These are phyloP conservation scores for Carassius auratus DNA, from an alignment of 2,113 vertebrate species.

Conservation along the genomic window DNA sequence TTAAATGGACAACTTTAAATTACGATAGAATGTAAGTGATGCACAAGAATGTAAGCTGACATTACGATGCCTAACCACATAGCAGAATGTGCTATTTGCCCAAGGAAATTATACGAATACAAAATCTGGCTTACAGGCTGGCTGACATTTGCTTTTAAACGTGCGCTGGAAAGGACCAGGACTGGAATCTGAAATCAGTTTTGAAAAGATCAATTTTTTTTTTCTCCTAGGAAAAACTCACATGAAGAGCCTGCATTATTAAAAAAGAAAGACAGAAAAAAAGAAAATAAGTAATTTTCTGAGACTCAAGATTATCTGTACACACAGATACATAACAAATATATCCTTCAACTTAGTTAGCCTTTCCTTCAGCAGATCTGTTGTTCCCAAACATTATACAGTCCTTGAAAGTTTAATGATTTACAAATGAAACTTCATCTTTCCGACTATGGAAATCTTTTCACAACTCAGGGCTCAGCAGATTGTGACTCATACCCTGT, in stretches of 20 bases:
- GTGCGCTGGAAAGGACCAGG: background rate
- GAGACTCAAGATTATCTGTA: background rate
- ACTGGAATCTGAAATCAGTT: background rate
- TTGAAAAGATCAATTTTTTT: background rate
- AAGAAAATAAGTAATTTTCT: background rate
- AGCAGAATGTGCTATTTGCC: conserved; percentile 11
- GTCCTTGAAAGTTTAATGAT: conserved; percentile 4
- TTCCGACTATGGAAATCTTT: background rate
- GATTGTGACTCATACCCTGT: conserved; percentile 18
- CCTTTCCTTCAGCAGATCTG: background rate
- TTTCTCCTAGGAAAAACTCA: background rate
- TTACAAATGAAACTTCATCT: conserved; percentile 14
- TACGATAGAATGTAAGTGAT: background rate
- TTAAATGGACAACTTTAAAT: conserved; percentile 10
- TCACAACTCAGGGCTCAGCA: conserved; percentile 23
- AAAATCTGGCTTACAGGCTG: background rate
- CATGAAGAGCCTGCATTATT: background rate
- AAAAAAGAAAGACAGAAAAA: background rate
- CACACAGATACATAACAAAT: background rate
- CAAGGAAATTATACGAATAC: background rate
- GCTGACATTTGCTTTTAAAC: conserved; percentile 6
- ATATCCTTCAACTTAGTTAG: conserved; percentile 7
- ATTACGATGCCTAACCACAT: conserved; percentile 7
- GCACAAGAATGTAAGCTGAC: background rate
- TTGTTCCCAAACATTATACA: background rate